Evolutionary conservation across 2,113 vertebrate species (phyloP).

Genomic region (Prunella fulvescens): DNA sequence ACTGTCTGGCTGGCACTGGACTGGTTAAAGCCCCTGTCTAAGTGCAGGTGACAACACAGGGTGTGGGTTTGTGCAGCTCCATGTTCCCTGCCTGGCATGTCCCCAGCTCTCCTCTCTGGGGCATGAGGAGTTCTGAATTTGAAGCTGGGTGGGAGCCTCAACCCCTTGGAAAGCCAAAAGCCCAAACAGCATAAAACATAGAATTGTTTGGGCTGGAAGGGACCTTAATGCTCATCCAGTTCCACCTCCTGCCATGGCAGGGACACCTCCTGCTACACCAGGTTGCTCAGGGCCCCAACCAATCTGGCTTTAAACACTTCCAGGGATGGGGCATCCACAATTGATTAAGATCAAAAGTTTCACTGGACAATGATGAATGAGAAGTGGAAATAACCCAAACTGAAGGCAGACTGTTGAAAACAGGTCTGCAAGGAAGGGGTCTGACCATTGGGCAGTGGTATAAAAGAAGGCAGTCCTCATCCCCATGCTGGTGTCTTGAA

Average conservation of each 20-base stretch:
- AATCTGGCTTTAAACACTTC: not conserved
- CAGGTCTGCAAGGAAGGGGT: not conserved
- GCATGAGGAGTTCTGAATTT: not conserved
- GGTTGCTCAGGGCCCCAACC: not conserved
- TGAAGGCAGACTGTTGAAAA: not conserved
- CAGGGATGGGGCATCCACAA: not conserved
- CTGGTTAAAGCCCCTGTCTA: not conserved
- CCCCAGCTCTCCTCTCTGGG: not conserved
- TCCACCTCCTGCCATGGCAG: not conserved
- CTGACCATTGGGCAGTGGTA: not conserved
- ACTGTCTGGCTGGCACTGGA: not conserved
- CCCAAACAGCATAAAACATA: not conserved
- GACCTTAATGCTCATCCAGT: not conserved
- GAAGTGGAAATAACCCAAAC: not conserved
- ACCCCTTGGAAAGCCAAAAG: not conserved
- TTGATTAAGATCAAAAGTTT: not conserved
- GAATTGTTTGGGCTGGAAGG: not conserved
- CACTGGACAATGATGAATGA: not conserved
- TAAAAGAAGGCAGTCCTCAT: not conserved
- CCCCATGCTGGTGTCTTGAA: not conserved
- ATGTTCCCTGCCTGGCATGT: rapidly evolving
- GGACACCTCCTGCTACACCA: not conserved
- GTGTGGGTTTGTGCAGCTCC: rapidly evolving
- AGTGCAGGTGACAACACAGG: not conserved
- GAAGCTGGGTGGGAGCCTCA: not conserved